Conservation (phyloP, 1,140 invertebrate species). For the Musca domestica region DNA sequence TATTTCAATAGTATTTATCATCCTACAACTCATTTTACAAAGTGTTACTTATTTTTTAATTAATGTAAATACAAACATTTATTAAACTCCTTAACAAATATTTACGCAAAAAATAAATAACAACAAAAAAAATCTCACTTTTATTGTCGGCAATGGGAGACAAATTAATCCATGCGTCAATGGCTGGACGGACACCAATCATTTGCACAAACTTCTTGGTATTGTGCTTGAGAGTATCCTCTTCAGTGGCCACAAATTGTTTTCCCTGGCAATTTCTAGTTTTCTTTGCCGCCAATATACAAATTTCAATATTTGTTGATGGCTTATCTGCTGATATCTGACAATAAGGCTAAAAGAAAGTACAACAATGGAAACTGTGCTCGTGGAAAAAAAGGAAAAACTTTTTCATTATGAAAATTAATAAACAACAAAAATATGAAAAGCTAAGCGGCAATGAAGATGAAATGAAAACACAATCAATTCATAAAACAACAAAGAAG, state of each 20-base stretch:
- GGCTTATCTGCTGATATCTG: constrained; percentile 7
- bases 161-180: not conserved
- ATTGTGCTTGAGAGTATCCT: not conserved
- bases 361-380: not conserved
- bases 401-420: constrained; percentile 18
- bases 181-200: not conserved
- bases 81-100: no score
- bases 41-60: no score
- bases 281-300: not conserved
- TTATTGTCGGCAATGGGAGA: not conserved
- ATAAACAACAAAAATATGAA: constrained; percentile 11
- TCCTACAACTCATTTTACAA: no score
- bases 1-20: no score
- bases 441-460: no score
- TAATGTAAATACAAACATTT: no score
- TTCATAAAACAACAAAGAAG: no score
- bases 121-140: not conserved
- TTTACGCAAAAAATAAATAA: no score
- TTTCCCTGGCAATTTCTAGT: constrained; percentile 6
- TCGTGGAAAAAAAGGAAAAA: not conserved
- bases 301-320: constrained; percentile 19
- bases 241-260: not conserved
- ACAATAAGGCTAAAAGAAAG: not conserved
- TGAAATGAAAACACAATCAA: no score
- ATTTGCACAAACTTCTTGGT: not conserved